phyloP scores from a whole-genome alignment of 2,888 invertebrate genomes.

The Galerucella calmariensis region DNA sequence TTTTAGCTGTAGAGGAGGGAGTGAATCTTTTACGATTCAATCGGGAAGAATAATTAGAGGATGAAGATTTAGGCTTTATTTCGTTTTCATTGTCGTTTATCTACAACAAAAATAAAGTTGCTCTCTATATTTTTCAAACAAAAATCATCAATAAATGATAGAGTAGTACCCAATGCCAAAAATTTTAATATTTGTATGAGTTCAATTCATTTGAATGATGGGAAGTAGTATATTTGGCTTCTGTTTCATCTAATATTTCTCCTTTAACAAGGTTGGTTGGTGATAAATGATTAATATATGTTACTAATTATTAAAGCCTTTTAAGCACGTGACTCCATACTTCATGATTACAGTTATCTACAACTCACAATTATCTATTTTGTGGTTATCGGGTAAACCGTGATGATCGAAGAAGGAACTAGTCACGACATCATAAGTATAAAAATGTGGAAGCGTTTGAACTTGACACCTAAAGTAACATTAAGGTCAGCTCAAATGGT shows the following conservation, averaged over 20 bases:
- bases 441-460: conserved; percentile 1
- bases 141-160: no score
- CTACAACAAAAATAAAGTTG: conserved; percentile 39
- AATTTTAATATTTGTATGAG: no score
- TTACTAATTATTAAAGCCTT: neutral
- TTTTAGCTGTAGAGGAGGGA: conserved; percentile 50
- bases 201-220: no score
- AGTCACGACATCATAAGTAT: conserved; percentile 17
- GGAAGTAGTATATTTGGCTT: no score
- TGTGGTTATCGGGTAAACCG: neutral
- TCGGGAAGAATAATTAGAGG: conserved; percentile 43
- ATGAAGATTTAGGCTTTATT: conserved; percentile 47
- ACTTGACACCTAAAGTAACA: conserved; percentile 21
- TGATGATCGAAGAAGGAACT: neutral
- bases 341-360: conserved; percentile 8
- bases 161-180: no score
- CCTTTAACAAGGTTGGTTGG: conserved; percentile 12
- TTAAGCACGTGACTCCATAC: neutral
- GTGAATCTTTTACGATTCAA: conserved; percentile 46
- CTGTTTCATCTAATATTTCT: neutral
- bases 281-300: neutral
- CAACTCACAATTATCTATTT: conserved; percentile 10
- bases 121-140: no score
- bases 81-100: conserved; percentile 54
- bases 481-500: neutral